phyloP scores from a whole-genome alignment of 2,113 vertebrate species.

The Nyctereutes procyonoides region DNA sequence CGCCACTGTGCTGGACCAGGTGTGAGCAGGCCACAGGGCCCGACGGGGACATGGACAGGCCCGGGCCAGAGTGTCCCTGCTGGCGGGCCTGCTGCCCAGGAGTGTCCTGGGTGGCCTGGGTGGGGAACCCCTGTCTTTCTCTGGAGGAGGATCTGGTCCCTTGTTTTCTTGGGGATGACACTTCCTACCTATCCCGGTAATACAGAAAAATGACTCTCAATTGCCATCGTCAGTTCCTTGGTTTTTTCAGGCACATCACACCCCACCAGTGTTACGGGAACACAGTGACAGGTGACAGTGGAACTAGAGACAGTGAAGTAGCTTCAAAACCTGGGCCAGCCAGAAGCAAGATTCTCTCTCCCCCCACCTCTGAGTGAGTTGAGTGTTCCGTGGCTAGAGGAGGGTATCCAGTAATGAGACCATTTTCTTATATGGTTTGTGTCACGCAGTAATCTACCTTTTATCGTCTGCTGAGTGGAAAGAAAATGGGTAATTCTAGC shows the following conservation, averaged over 20 bases:
- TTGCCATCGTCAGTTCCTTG: background rate
- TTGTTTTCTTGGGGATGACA: background rate
- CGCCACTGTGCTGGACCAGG: conserved; percentile 94
- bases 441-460: background rate
- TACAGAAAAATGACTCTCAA: background rate
- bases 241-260: background rate
- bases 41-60: background rate
- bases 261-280: fast-evolving
- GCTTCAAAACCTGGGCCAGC: background rate
- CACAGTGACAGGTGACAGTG: background rate
- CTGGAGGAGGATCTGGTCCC: fast-evolving
- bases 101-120: background rate
- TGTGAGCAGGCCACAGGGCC: conserved; percentile 70
- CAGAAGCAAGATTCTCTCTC: background rate
- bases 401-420: background rate
- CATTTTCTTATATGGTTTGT: background rate
- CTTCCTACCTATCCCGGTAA: background rate
- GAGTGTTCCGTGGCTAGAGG: background rate
- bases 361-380: background rate
- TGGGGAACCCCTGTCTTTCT: background rate
- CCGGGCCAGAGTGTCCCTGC: background rate
- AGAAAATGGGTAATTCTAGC: background rate
- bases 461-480: background rate
- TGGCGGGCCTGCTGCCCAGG: background rate
- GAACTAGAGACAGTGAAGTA: background rate